Percentiles rank a stretch among this genome's conserved stretches.
phyloP scores from a whole-genome alignment of 2,113 vertebrate genomes.

The Nipponia nippon region DNA sequence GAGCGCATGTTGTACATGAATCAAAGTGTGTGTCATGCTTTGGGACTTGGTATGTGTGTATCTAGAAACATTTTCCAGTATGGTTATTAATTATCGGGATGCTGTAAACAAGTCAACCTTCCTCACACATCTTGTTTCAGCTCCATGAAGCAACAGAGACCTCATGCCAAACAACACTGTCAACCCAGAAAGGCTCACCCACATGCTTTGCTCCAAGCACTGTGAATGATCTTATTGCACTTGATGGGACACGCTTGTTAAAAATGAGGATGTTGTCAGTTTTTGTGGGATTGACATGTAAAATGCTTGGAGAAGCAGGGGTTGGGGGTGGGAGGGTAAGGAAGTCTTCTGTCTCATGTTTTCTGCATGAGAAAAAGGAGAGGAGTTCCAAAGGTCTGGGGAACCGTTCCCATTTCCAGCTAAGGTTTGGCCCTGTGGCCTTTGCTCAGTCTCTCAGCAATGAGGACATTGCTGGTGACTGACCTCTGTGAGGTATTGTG shows the following conservation, averaged over 20 bases:
- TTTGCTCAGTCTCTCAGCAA: background rate
- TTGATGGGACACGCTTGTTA: background rate
- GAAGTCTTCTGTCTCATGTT: background rate
- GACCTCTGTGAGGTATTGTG: background rate
- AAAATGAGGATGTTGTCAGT: background rate
- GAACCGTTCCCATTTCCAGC: background rate
- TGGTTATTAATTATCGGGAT: slow-evolving; percentile 43
- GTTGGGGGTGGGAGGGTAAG: background rate
- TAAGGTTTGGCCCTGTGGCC: background rate
- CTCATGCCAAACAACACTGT: background rate
- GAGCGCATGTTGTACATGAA: background rate
- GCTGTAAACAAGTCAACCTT: slow-evolving; percentile 44
- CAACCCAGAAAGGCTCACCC: background rate
- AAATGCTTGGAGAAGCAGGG: background rate
- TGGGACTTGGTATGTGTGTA: background rate
- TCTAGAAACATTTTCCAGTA: slow-evolving; percentile 43
- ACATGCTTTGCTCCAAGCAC: background rate
- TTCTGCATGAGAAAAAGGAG: background rate
- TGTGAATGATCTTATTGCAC: background rate
- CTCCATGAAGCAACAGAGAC: background rate
- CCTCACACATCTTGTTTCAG: slow-evolving; percentile 25
- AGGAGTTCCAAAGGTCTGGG: background rate
- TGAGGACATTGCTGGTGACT: background rate
- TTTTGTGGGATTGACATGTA: background rate
- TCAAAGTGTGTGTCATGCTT: slow-evolving; percentile 24